Percentiles rank a stretch among this genome's conserved stretches.
Conservation (phyloP, 2,113 vertebrate species). For the Hyaena hyaena region DNA sequence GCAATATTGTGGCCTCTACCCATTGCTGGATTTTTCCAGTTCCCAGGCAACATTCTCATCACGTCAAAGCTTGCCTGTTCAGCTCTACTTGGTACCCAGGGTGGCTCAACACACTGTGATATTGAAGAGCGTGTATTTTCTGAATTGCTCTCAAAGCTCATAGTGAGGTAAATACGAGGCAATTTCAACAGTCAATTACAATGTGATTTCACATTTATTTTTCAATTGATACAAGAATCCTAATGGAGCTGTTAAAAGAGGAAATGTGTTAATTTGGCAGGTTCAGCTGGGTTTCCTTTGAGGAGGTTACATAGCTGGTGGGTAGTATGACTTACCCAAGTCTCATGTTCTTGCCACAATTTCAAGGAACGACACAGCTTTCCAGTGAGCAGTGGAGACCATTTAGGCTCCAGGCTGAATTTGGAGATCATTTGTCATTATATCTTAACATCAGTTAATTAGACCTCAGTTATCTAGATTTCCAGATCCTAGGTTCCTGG, state of each 20-base stretch:
- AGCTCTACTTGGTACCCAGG: background rate
- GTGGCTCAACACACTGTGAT: background rate
- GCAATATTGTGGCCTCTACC: background rate
- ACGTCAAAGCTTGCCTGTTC: background rate
- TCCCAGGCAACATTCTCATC: background rate
- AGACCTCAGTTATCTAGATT: slow-evolving; percentile 2
- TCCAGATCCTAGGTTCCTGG: background rate
- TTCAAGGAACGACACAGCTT: background rate
- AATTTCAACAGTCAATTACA: background rate
- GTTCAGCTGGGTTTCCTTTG: background rate
- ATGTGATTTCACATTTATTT: background rate
- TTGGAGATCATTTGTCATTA: background rate
- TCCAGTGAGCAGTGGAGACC: background rate
- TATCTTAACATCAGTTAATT: background rate
- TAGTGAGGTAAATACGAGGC: background rate
- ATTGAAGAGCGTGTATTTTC: background rate
- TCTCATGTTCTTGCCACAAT: background rate
- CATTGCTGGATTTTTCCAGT: background rate
- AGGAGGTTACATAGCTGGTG: background rate
- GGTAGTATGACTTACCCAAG: background rate
- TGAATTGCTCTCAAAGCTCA: background rate
- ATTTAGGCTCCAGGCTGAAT: background rate
- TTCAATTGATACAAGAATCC: background rate
- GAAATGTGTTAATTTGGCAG: background rate
- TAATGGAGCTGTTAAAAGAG: background rate